Percentiles rank a stretch among this genome's conserved stretches.
Evolutionary conservation across 2,113 vertebrate species (phyloP).

Genomic region (Muscicapa adusta): DNA sequence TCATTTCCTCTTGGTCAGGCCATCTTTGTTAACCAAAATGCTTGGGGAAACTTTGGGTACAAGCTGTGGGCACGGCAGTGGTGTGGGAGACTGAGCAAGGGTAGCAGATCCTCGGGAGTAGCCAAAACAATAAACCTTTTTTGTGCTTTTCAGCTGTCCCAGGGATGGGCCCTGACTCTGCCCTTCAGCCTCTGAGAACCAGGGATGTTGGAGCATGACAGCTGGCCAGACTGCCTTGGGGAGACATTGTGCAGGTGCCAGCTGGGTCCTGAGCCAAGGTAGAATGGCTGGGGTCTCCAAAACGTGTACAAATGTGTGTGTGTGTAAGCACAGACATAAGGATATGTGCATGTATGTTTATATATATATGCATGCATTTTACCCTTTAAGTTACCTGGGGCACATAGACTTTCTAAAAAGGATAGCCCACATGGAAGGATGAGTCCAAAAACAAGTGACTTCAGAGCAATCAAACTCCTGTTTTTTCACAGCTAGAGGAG

Average conservation of each 20-base stretch:
- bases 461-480: not conserved
- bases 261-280: not conserved
- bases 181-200: not conserved
- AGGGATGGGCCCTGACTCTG: not conserved
- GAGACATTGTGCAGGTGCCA: not conserved
- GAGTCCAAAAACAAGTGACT: not conserved
- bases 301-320: fast-evolving
- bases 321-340: not conserved
- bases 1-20: not conserved
- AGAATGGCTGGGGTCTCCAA: not conserved
- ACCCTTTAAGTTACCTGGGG: not conserved
- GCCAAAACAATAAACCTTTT: not conserved
- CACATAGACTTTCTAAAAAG: not conserved
- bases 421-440: not conserved
- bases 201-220: not conserved
- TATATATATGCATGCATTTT: not conserved
- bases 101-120: not conserved
- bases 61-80: not conserved
- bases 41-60: not conserved
- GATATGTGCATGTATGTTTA: fast-evolving
- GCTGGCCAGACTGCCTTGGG: not conserved
- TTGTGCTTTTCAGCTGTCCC: not conserved
- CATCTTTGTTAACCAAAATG: not conserved
- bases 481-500: not conserved
- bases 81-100: not conserved